phyloP scores from a whole-genome alignment of 2,797 vertebrate genomes.

The Myiotriccus ornatus region DNA sequence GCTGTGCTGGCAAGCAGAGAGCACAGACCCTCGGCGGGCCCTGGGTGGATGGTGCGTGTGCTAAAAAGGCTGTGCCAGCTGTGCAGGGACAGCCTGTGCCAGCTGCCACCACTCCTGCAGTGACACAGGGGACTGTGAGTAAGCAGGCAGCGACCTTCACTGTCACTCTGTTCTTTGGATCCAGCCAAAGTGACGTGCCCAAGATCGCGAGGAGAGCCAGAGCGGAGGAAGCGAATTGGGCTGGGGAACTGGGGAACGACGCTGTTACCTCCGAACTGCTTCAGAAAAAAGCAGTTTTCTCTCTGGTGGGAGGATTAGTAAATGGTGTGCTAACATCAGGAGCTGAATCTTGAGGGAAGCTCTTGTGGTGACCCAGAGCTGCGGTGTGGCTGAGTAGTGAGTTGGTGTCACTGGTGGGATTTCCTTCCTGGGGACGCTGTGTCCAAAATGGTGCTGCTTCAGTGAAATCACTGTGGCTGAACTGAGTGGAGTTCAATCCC shows the following conservation, averaged over 20 bases:
- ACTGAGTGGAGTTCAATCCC: neutral
- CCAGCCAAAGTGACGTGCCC: neutral
- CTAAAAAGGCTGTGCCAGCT: neutral
- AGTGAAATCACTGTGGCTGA: neutral
- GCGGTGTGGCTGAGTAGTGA: neutral
- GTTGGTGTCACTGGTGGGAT: fast-evolving
- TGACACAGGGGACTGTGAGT: neutral
- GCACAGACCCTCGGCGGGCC: neutral
- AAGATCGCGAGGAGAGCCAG: neutral
- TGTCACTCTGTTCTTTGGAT: neutral
- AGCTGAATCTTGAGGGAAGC: neutral
- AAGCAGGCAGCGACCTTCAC: neutral
- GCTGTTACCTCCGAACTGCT: neutral
- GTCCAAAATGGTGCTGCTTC: neutral
- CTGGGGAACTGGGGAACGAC: neutral
- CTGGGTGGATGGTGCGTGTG: neutral
- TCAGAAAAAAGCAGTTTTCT: neutral
- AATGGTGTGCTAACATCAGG: neutral
- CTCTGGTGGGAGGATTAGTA: neutral
- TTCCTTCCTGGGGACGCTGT: neutral
- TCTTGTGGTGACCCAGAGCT: neutral
- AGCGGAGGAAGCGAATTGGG: neutral
- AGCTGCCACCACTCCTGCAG: neutral
- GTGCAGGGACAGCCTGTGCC: neutral
- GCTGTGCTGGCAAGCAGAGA: neutral